phyloP scores from a whole-genome alignment of 2,797 vertebrate species.

The Gouania willdenowi region DNA sequence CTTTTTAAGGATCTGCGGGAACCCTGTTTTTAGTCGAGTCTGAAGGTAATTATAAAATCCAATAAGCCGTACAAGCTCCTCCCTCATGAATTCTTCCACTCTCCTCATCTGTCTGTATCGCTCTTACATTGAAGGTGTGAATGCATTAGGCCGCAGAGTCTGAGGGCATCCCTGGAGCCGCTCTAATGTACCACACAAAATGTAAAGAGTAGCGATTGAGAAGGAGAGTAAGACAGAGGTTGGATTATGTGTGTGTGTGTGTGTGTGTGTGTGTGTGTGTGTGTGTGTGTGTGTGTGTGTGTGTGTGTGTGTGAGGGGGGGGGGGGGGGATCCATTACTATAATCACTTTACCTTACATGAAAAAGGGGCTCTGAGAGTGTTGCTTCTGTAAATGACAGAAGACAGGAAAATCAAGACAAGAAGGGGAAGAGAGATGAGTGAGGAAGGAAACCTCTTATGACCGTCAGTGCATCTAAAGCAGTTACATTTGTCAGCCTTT shows the following conservation, averaged over 20 bases:
- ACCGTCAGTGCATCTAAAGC: conserved; percentile 46
- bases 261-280: too few relatives aligned
- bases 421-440: conserved; percentile 14
- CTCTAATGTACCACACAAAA: conserved; percentile 62
- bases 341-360: conserved; percentile 63
- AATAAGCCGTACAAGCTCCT: conserved; percentile 29
- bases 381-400: conserved; percentile 15
- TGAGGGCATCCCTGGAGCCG: conserved; percentile 46
- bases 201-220: conserved; percentile 43
- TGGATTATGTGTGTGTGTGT: too few relatives aligned
- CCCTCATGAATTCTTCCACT: conserved; percentile 29
- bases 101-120: conserved; percentile 15
- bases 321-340: conserved; percentile 56
- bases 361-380: conserved; percentile 46
- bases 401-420: conserved; percentile 1
- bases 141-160: conserved; percentile 50
- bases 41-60: conserved; percentile 43
- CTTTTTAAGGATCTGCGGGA: too few relatives aligned
- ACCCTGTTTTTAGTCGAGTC: conserved; percentile 12
- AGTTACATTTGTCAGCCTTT: conserved; percentile 57
- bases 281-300: too few relatives aligned
- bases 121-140: conserved; percentile 48
- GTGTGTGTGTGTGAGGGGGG: too few relatives aligned
- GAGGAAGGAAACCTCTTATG: conserved; percentile 16
- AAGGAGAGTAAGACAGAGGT: conserved; percentile 33